Evolutionary conservation across 2,797 vertebrate genomes (phyloP), one percentile per base, ranked within the genome.

Genomic region (Sebastolobus alascanus): DNA sequence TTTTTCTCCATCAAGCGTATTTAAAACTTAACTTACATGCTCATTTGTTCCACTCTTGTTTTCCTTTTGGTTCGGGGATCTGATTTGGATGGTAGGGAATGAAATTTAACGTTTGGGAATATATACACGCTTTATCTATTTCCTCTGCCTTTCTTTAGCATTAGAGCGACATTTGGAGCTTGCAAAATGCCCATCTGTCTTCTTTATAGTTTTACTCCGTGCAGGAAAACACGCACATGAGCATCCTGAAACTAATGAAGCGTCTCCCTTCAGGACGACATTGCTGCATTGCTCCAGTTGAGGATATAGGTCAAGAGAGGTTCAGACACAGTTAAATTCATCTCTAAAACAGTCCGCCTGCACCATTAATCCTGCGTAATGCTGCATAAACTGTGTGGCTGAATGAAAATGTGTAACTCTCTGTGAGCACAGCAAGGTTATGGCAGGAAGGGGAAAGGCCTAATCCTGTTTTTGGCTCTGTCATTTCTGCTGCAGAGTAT

Each of bases 331-430:
- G 90, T 91, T 82, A 90, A 91, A 90, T 85, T 92, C 87, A 89
- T 91, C 90, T 86, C 84, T 68, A 54, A 90, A 92, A 92, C 84
- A 87, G 89, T 87, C 70, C 7, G 87, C 61, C 86, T 73, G 87
- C 84, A 43, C 82, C 84, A 80, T 87, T 94, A 94, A 92, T 94
- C 92, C 91, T 55, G 80, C 79, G 71, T 93, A 93, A 94, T 91
- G 88, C 91, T 90, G 89, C 71, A 68, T 89, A 90, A 90, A 91
- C 89, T 90, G 87, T 83, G 90, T 5, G 75, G 80, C 88, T 90
- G 88, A 92, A 91, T 90, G 88, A 88, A 90, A 90, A 85, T 77
- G 88, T 88, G 87, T 85, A 77, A 82, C 80, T 84, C 64, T 82
- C 64, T 75, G 80, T 73, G 85, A 84, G 81, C 81, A 35, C 75